Evolutionary conservation across 2,113 vertebrate species (phyloP), one percentile per base, ranked within the genome.

Genomic region (Pseudorasbora parva): DNA sequence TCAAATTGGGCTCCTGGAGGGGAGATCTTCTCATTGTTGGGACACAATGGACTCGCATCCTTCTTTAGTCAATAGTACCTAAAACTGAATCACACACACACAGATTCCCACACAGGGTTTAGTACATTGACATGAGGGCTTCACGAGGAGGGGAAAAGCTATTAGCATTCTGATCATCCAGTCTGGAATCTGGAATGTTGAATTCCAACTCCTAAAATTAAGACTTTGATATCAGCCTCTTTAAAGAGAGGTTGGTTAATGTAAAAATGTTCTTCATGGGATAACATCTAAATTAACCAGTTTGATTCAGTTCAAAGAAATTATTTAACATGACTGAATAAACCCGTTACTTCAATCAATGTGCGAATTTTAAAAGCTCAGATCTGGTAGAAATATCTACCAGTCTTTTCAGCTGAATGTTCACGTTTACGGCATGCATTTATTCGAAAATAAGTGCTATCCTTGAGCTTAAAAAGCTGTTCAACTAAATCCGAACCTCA

Each of bases 11-110:
- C 91, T 92, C 92, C 93, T 92, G 90, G 90, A 73, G 91, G 87
- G 89, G 85, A 81, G 72, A 93, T 93, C 92, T 93, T 92, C 91
- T 92, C 86, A 93, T 93, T 95, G 93, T 95, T 41, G 33, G 54
- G 74, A 85, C 88, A 94, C 93, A 94, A 94, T 93, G 69, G 92
- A 87, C 85, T 88, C 88, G 86, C 91, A 93, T 93, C 93, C 91
- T 87, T 86, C 72, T 41, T 41, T 6, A 23, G 60, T 59, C 66
- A 57, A 84, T 57, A 62, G 60, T 76, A 49, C 17, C 79, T 33
- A 64, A 79, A 33, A 2, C 74, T 75, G n/a, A 82, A 27, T 64
- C 59, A 80, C 85, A 84, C 59, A 82, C 84, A 85, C 78, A 78
- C 56, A 76, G 9, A 37, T 56, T 60, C 73, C n/a, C 81, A 77